Base-by-base conservation (phyloP, 92 coral and sea anemone genomes). In the Scolanthus callimorphus region DNA sequence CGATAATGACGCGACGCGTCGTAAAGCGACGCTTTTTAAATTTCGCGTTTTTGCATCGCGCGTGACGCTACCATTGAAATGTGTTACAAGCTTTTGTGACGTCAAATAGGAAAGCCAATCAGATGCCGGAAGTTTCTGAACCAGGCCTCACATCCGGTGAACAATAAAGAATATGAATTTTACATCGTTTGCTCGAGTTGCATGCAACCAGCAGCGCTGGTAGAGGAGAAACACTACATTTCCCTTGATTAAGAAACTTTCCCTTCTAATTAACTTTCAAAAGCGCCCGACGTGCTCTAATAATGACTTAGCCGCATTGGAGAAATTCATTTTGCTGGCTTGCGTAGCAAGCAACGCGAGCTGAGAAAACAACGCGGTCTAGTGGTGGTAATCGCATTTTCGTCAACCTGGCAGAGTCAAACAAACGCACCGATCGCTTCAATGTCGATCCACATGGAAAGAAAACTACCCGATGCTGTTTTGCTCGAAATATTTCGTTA, bases 111-210 rank as follows among this genome's bases (percentile, higher is more conserved):
- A 60, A 70, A 73, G 70, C 96, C 89, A 87, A 87, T 87, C 96
- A 87, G 79, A 62, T 60, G 71, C 83, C 86, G 83, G 96, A 87
- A 87, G 75, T 79, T 59, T 51, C 81, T 76, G 83, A 85, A 78
- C 95, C 80, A 65, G 89, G 82, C 79, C 82, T 70, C 49, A 73
- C 86, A 87, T 82, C 90, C 96, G 96, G 90, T 67, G 74, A 57
- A 27, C 61, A 65, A 73, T 77, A 80, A 80, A 58, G 70, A 50
- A 3, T 59, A 51, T 26, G 47, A 60, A 56, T 79, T 67, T 51
- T 68, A 61, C 75, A 68, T 68, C 31, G 49, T 28, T 20, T 58
- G 51, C 20, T 23, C 13, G 11, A 31, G 22, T 21, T 9, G 74
- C 64, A 68, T 9, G 20, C 75, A 55, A 49, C 58, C 34, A 60